Base-by-base conservation (phyloP, 1,140 invertebrate genomes). In the Papilio polytes region DNA sequence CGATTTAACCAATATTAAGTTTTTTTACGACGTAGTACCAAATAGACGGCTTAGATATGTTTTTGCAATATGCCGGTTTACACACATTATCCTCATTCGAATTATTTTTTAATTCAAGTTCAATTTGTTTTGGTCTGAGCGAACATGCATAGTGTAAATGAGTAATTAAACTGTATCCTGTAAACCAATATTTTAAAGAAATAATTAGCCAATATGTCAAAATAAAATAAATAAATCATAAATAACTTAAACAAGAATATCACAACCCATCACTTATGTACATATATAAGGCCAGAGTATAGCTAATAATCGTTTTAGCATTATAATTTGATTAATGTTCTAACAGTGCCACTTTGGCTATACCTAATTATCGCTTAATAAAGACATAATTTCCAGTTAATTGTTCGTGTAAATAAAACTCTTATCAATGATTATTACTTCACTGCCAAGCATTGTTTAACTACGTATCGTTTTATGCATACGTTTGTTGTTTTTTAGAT, bases 401-500 rank as follows among this genome's bases (percentile, higher is more conserved):
- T 12, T 26, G 22, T 26, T 63, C 3, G 59, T 63, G 59, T 59
- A 59, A 63, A 15, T 26, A 31, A 15, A 70, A 31, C 3, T 70
- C 63, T 70, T 31, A 70, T 70, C 63, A 18, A 31, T 18, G 12
- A 31, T 26, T 22, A 59, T 59, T 59, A 63, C 26, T 70, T 36
- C 26, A 31, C 31, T 70, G 4, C 12, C 26, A 18, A 70, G 22
- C 12, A 31, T 70, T 70, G 26, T 70, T 70, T 31, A 31, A 31
- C 2, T 15, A 36, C 63, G 26, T 70, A 31, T 66, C 26, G 63
- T 31, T 66, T 70, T 9, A 70, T 26, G 12, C 36, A 7, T 31
- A 26, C 26, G 10, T 70, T 70, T 70, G 26, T 70, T 70, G 63
- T 70, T 70, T 70, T 70, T 70, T 70, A 70, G 63, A 70, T 70